phyloP scores from a whole-genome alignment of 2,888 invertebrate species.

The Troides oblongomaculatus region DNA sequence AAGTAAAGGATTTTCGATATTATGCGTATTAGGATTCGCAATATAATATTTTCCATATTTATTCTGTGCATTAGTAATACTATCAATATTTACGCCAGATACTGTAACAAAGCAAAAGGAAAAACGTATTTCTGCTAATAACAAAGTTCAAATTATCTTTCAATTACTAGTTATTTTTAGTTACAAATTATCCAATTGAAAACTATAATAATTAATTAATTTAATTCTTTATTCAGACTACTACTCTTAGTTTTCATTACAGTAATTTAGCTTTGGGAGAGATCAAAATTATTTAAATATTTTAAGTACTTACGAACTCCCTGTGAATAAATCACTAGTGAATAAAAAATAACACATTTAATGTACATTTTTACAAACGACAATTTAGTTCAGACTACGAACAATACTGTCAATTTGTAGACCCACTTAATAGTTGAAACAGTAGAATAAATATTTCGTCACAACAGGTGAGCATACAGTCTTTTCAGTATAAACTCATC shows the following conservation, averaged over 20 bases:
- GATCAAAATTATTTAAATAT: not conserved
- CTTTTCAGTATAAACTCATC: constrained; percentile 12
- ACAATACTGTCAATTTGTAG: constrained; percentile 13
- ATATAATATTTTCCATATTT: not conserved
- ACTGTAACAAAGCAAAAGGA: constrained; percentile 5
- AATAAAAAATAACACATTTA: constrained; percentile 18
- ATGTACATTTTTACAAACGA: constrained; percentile 16
- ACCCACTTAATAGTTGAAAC: constrained; percentile 12
- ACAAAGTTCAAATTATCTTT: too few species aligned
- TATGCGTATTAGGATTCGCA: not conserved
- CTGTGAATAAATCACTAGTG: constrained; percentile 17
- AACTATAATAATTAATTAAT: too few species aligned
- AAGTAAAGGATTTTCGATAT: not conserved
- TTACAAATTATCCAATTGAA: too few species aligned
- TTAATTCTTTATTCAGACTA: too few species aligned
- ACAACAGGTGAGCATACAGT: constrained; percentile 27
- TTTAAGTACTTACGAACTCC: constrained; percentile 12
- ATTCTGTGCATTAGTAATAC: not conserved
- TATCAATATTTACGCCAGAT: not conserved
- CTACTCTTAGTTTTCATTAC: too few species aligned
- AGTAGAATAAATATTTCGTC: constrained; percentile 7
- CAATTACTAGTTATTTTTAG: too few species aligned
- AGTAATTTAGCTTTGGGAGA: not conserved
- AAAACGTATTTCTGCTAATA: too few species aligned
- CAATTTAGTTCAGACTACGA: constrained; percentile 9